Base-by-base conservation (phyloP, 2,888 invertebrate genomes). In the Folsomia manolachei region DNA sequence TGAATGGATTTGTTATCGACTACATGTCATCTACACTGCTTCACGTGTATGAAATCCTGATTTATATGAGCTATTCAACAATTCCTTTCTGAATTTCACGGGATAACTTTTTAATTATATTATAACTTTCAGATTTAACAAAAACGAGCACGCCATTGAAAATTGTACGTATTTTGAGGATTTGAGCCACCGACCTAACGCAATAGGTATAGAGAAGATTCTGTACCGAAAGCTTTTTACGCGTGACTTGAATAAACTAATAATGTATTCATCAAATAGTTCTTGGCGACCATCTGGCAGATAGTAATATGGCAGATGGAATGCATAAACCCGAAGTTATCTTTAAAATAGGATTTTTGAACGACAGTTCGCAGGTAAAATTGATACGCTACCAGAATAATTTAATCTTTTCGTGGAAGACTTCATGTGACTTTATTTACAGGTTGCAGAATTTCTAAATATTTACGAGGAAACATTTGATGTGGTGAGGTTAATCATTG, bases 221-320 rank as follows among this genome's bases (percentile, higher is more conserved):
- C n/a, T n/a, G n/a, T n/a, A n/a, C n/a, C n/a, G n/a, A n/a, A n/a
- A n/a, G n/a, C n/a, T n/a, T n/a, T n/a, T n/a, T n/a, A n/a, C n/a
- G n/a, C n/a, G n/a, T n/a, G n/a, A n/a, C n/a, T n/a, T n/a, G n/a
- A n/a, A n/a, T n/a, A n/a, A n/a, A n/a, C n/a, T n/a, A n/a, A n/a
- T n/a, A n/a, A n/a, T n/a, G n/a, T n/a, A n/a, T n/a, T n/a, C n/a
- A n/a, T n/a, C n/a, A n/a, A n/a, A n/a, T n/a, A 27, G 86, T 98
- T 0, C 88, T 98, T 88, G 98, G 97, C 0, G 97, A 98, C 83
- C 92, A 93, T 0, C 84, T 94, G 0, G 97, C 97, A 0, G 98
- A 98, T 85, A 90, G 95, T 0, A 88, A 88, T 23, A 98, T 98
- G 97, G 92, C 93, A 0, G 91, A 93, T 77, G 97, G 96, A 0